A percentile compares a stretch with the other conserved stretches of the same genome.
Evolutionary conservation across 2,888 invertebrate genomes (phyloP).

Genomic region (Galerucella pusilla): DNA sequence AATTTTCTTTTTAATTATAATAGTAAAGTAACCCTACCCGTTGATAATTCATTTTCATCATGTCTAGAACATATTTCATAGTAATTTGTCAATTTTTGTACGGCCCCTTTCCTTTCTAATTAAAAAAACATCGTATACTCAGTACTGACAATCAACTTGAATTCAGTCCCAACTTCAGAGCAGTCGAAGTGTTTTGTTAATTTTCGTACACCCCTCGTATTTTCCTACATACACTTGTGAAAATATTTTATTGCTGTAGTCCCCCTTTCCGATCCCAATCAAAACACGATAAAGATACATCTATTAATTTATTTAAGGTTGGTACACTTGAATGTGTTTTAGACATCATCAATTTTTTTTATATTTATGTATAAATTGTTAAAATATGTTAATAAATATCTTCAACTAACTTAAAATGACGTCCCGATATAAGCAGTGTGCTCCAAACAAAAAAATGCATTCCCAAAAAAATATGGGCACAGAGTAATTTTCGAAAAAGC

Average conservation of each 20-base stretch:
- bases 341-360: background rate
- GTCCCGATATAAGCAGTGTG: background rate
- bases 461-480: slow-evolving; percentile 1
- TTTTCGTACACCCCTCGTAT: too few relatives aligned
- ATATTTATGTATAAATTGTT: background rate
- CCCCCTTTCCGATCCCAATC: too few relatives aligned
- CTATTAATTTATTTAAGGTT: too few relatives aligned
- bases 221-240: too few relatives aligned
- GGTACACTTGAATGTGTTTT: background rate
- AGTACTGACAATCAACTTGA: background rate
- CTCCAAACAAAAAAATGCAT: background rate
- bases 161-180: too few relatives aligned
- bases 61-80: background rate
- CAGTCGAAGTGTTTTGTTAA: too few relatives aligned
- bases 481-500: slow-evolving; percentile 8
- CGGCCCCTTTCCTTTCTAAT: background rate
- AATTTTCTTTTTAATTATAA: slow-evolving; percentile 1
- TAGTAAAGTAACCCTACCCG: background rate
- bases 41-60: too few relatives aligned
- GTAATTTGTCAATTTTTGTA: background rate
- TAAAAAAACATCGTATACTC: background rate
- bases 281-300: too few relatives aligned
- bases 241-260: too few relatives aligned
- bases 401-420: slow-evolving; percentile 2
- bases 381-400: slow-evolving; percentile 10